A percentile compares a stretch with the other conserved stretches of the same genome.
These are phyloP conservation scores for Sapajus apella DNA, from an alignment of 2,113 vertebrate genomes.

Conservation along the genomic window DNA sequence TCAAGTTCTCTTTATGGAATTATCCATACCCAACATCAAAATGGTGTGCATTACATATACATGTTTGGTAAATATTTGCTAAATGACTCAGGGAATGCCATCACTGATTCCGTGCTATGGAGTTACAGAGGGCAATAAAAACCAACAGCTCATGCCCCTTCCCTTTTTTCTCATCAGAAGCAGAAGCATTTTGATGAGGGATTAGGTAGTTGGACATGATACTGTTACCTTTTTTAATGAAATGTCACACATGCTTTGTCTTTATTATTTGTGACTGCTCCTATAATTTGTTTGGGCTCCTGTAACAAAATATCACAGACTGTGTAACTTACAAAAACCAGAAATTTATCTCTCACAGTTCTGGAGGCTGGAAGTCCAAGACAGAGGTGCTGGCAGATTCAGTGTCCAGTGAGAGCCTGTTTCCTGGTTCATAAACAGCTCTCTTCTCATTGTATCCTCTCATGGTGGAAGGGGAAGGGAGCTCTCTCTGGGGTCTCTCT, in stretches of 20 bases:
- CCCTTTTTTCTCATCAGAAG: background rate
- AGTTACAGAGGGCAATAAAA: background rate
- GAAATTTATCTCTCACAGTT: background rate
- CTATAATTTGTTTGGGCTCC: background rate
- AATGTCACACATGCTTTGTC: background rate
- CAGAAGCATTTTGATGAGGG: background rate
- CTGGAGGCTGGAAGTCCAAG: background rate
- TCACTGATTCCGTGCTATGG: background rate
- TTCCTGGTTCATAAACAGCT: background rate
- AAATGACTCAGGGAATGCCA: background rate
- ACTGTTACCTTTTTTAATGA: background rate
- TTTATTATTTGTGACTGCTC: background rate
- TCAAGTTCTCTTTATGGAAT: background rate
- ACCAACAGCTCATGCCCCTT: background rate
- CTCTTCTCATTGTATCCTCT: background rate
- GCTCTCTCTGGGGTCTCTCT: background rate
- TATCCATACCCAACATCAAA: background rate
- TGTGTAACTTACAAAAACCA: background rate
- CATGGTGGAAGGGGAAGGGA: background rate
- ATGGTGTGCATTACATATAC: accelerated
- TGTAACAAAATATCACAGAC: background rate
- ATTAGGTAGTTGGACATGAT: background rate
- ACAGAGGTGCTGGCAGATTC: background rate
- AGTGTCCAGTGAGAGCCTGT: background rate
- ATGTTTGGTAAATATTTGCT: background rate